phyloP scores from a whole-genome alignment of 2,888 invertebrate species.

The Drosophila flavopinicola region DNA sequence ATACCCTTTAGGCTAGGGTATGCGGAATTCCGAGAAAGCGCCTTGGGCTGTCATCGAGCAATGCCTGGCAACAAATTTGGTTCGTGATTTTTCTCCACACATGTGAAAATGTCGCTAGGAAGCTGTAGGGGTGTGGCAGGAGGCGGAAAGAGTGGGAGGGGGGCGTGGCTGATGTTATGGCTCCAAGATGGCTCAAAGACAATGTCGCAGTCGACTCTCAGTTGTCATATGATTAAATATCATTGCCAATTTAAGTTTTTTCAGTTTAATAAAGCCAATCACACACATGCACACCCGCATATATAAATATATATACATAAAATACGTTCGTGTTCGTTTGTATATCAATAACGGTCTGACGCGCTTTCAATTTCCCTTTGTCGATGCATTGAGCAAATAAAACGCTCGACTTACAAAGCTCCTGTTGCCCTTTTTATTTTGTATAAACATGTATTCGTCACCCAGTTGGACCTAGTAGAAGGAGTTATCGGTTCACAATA shows the following conservation, averaged over 20 bases:
- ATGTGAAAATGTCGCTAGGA: no score
- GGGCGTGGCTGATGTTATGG: neutral
- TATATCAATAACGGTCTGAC: slow-evolving; percentile 42
- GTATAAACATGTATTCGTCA: slow-evolving; percentile 13
- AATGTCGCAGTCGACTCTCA: slow-evolving; percentile 18
- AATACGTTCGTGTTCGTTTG: slow-evolving; percentile 13
- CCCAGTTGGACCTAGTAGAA: slow-evolving; percentile 8
- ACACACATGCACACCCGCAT: neutral
- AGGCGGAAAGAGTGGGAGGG: neutral
- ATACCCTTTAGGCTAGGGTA: slow-evolving; percentile 4
- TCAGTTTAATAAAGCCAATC: slow-evolving; percentile 1
- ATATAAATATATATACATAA: neutral
- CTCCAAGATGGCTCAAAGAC: slow-evolving; percentile 3
- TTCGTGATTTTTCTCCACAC: slow-evolving; percentile 26
- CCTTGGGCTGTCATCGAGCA: slow-evolving; percentile 27
- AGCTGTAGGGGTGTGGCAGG: no score
- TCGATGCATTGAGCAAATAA: slow-evolving; percentile 50
- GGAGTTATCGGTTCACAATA: no score
- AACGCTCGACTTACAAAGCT: slow-evolving; percentile 14
- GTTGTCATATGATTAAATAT: slow-evolving; percentile 37
- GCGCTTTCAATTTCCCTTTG: no score
- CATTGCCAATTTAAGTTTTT: slow-evolving; percentile 51
- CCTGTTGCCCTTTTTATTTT: slow-evolving; percentile 17
- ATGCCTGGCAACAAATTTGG: slow-evolving; percentile 39
- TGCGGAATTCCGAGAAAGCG: slow-evolving; percentile 8